A percentile compares a stretch with the other conserved stretches of the same genome.
Evolutionary conservation across 2,797 vertebrate genomes (phyloP).

Genomic region (Manis pentadactyla): DNA sequence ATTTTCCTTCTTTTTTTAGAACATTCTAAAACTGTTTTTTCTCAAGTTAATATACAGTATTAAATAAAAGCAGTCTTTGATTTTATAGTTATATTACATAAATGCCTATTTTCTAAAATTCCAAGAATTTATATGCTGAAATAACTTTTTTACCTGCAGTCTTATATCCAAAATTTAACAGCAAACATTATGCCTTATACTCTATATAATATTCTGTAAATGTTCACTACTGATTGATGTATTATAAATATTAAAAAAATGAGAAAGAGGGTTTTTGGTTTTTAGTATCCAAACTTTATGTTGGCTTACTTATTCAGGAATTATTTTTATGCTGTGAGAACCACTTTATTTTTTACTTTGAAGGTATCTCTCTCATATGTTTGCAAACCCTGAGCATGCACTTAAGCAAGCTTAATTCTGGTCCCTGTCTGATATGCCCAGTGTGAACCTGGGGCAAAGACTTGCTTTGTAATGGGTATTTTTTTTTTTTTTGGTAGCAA

Average conservation of each 20-base stretch:
- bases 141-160: not conserved
- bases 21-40: not conserved
- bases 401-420: not conserved
- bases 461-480: not conserved
- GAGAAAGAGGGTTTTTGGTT: not conserved
- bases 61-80: not conserved
- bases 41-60: not conserved
- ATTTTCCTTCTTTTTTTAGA: not conserved
- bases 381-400: not conserved
- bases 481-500: not conserved
- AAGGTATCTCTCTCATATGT: not conserved
- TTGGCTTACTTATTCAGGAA: not conserved
- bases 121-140: not conserved
- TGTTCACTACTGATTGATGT: not conserved
- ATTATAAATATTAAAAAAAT: not conserved
- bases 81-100: not conserved
- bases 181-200: not conserved
- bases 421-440: not conserved
- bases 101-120: not conserved
- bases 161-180: not conserved
- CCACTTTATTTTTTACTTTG: conserved; percentile 4
- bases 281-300: not conserved
- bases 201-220: not conserved
- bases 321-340: not conserved
- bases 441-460: not conserved